A percentile compares a stretch with the other conserved stretches of the same genome.
These are phyloP conservation scores for Vulpes lagopus DNA, from an alignment of 2,113 vertebrate genomes.

Conservation along the genomic window DNA sequence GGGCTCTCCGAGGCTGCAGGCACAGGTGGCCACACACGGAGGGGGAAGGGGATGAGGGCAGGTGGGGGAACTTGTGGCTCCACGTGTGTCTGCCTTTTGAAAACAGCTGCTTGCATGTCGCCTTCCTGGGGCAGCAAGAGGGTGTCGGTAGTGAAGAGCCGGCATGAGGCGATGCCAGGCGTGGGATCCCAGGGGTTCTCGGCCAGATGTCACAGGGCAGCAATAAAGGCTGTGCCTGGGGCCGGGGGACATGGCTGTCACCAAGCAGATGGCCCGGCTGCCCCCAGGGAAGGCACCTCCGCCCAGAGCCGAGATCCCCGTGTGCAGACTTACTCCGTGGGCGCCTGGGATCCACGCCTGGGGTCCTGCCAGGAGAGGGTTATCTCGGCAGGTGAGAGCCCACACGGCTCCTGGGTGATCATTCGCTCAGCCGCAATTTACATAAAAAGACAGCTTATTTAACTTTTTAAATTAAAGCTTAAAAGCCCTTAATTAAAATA, in stretches of 20 bases:
- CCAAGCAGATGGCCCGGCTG: neutral
- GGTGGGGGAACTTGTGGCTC: rapidly evolving
- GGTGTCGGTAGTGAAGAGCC: neutral
- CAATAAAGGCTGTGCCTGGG: neutral
- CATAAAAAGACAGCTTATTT: conserved; percentile 57
- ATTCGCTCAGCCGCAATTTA: conserved; percentile 67
- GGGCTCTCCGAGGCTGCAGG: neutral
- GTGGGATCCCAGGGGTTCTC: rapidly evolving
- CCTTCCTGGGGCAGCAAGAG: neutral
- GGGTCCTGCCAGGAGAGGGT: neutral
- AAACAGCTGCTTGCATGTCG: rapidly evolving
- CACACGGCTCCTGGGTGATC: conserved; percentile 31
- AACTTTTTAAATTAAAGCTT: conserved; percentile 83
- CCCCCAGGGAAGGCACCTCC: rapidly evolving
- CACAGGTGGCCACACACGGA: neutral
- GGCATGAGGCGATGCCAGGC: neutral
- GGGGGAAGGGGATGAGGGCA: neutral
- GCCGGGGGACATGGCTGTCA: rapidly evolving
- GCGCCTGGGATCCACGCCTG: rapidly evolving
- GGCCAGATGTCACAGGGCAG: neutral
- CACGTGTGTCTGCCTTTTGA: neutral
- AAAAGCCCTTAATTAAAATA: conserved; percentile 85
- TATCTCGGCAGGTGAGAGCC: neutral
- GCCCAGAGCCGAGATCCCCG: rapidly evolving
- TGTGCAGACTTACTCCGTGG: rapidly evolving